Conservation (phyloP, 1,140 invertebrate genomes). For the Meteorus sp. region DNA sequence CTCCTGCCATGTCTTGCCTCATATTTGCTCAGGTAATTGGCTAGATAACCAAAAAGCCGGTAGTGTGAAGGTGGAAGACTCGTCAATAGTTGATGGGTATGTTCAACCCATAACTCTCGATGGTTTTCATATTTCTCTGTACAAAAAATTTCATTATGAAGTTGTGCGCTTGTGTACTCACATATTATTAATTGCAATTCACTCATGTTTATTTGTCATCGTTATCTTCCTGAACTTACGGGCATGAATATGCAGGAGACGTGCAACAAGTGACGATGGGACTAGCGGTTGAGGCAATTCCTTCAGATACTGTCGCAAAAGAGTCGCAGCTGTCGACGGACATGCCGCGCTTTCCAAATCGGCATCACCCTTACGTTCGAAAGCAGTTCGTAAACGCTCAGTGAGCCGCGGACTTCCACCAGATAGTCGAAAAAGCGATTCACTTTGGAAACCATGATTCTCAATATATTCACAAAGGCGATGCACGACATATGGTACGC, state of each 20-base stretch:
- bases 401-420: constrained; percentile 52
- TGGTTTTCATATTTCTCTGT: constrained; percentile 45
- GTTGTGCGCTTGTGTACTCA: no score
- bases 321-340: constrained; percentile 55
- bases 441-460: constrained; percentile 51
- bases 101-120: constrained; percentile 48
- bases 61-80: constrained; percentile 50
- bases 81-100: constrained; percentile 47
- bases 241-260: constrained; percentile 49
- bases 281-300: constrained; percentile 60
- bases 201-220: neutral
- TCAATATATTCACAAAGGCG: constrained; percentile 58
- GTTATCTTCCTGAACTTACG: constrained; percentile 40
- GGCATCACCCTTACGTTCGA: constrained; percentile 58
- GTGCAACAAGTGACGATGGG: constrained; percentile 46
- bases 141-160: neutral
- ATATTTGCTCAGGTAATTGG: constrained; percentile 55
- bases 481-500: constrained; percentile 55
- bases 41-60: constrained; percentile 53
- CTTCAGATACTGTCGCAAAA: constrained; percentile 58
- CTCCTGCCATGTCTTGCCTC: constrained; percentile 50
- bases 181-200: no score
- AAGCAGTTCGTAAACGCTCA: constrained; percentile 52
- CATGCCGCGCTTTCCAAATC: constrained; percentile 56
- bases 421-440: constrained; percentile 52